A percentile compares a stretch with the other conserved stretches of the same genome.
These are phyloP conservation scores for Mesorhabditis spiculigera DNA, from an alignment of 2,888 invertebrate genomes.

Conservation along the genomic window DNA sequence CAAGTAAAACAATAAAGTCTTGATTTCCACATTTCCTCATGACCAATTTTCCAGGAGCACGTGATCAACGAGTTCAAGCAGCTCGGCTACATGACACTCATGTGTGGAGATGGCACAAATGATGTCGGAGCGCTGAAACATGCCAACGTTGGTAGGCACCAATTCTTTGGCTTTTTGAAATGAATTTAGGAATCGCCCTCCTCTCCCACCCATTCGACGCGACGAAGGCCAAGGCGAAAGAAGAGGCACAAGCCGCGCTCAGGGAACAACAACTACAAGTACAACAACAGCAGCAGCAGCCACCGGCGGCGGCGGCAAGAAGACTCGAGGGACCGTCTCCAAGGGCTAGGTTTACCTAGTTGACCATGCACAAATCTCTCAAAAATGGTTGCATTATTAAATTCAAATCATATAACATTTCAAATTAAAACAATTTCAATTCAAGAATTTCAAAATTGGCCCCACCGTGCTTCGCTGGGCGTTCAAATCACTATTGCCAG, in stretches of 20 bases:
- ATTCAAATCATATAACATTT: too few relatives aligned
- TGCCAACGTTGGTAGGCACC: slow-evolving; percentile 75
- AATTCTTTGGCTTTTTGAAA: neutral
- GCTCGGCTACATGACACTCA: slow-evolving; percentile 82
- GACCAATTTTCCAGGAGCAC: slow-evolving; percentile 69
- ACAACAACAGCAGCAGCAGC: neutral
- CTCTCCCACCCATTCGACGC: slow-evolving; percentile 55
- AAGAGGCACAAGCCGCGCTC: slow-evolving; percentile 18
- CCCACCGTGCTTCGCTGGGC: too few relatives aligned
- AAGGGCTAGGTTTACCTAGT: too few relatives aligned
- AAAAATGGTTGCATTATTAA: too few relatives aligned
- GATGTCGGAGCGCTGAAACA: slow-evolving; percentile 98
- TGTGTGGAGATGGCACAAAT: slow-evolving; percentile 99
- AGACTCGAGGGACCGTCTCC: neutral
- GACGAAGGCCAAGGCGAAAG: slow-evolving; percentile 31
- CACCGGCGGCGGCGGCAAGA: neutral
- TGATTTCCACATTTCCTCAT: too few relatives aligned
- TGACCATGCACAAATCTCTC: too few relatives aligned
- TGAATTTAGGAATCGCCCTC: slow-evolving; percentile 50
- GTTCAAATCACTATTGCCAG: too few relatives aligned
- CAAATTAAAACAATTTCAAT: too few relatives aligned
- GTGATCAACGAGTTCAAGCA: slow-evolving; percentile 84
- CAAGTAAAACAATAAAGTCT: too few relatives aligned
- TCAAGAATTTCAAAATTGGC: too few relatives aligned
- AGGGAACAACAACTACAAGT: neutral